These are phyloP conservation scores for Scolopax rusticola DNA, from an alignment of 2,797 vertebrate genomes.

Conservation along the genomic window DNA sequence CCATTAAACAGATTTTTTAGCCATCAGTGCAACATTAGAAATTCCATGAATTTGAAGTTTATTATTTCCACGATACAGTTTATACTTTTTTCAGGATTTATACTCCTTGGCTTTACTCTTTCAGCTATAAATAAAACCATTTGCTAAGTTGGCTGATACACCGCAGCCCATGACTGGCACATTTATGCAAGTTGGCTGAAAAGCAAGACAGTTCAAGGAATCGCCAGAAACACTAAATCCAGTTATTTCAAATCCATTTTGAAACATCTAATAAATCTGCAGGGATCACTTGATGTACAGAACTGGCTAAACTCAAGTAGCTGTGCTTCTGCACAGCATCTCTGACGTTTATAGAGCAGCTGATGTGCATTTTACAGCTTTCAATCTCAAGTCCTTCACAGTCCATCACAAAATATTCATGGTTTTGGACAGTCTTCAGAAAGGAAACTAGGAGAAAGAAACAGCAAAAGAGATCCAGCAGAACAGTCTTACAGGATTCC, in stretches of 20 bases:
- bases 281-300: constrained; percentile 49
- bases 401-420: background rate
- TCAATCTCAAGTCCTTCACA: constrained; percentile 36
- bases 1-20: constrained; percentile 76
- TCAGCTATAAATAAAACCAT: constrained; percentile 75
- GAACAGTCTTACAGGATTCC: background rate
- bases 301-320: constrained; percentile 56
- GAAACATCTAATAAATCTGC: constrained; percentile 66
- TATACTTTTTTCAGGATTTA: constrained; percentile 75
- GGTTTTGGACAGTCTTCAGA: background rate
- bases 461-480: background rate
- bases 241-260: constrained; percentile 66
- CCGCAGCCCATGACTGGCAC: constrained; percentile 71
- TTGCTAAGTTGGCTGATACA: constrained; percentile 71
- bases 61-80: constrained; percentile 74
- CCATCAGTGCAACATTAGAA: constrained; percentile 76
- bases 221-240: constrained; percentile 72
- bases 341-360: background rate
- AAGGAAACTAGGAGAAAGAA: background rate
- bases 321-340: constrained; percentile 6
- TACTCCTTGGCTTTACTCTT: constrained; percentile 70
- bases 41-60: constrained; percentile 76
- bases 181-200: constrained; percentile 72
- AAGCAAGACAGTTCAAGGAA: constrained; percentile 67
- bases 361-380: constrained; percentile 38